phyloP scores from a whole-genome alignment of 2,888 invertebrate species.

The Dorcus parallelipipedus region DNA sequence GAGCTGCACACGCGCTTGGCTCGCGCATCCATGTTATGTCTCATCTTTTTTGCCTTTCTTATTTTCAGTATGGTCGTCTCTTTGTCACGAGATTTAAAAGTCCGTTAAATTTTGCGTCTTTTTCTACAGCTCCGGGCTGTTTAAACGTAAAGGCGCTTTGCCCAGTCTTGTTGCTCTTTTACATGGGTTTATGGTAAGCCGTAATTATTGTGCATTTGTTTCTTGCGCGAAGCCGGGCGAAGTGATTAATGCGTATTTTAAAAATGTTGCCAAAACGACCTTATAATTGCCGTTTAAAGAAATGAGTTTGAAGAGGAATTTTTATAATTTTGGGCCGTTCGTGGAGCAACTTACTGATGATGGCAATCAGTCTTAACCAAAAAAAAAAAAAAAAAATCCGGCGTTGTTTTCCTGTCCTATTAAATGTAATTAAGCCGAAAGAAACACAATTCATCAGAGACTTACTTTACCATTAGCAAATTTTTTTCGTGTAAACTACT shows the following conservation, averaged over 20 bases:
- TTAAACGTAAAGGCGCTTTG: slow-evolving; percentile 1
- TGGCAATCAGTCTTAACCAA: too few species aligned
- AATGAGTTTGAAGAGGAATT: too few species aligned
- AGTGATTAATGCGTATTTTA: background rate
- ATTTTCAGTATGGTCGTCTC: background rate
- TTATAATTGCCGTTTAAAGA: too few species aligned
- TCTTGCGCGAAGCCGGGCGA: background rate
- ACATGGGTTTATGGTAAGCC: background rate
- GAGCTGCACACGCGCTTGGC: slow-evolving; percentile 47
- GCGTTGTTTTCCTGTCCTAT: too few species aligned
- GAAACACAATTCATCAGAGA: too few species aligned
- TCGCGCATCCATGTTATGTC: slow-evolving; percentile 29
- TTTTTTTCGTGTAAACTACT: too few species aligned
- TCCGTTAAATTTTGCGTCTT: slow-evolving; percentile 7
- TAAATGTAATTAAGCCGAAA: too few species aligned
- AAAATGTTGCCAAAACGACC: too few species aligned
- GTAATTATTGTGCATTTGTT: slow-evolving; percentile 4
- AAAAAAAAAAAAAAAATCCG: too few species aligned
- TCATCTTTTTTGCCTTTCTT: background rate
- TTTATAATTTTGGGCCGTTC: too few species aligned
- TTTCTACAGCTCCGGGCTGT: background rate
- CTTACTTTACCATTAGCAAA: too few species aligned
- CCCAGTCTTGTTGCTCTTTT: background rate
- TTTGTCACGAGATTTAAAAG: slow-evolving; percentile 5
- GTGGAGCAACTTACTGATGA: too few species aligned